Conservation (phyloP, 2,888 invertebrate genomes). For the Lithosia quadra region DNA sequence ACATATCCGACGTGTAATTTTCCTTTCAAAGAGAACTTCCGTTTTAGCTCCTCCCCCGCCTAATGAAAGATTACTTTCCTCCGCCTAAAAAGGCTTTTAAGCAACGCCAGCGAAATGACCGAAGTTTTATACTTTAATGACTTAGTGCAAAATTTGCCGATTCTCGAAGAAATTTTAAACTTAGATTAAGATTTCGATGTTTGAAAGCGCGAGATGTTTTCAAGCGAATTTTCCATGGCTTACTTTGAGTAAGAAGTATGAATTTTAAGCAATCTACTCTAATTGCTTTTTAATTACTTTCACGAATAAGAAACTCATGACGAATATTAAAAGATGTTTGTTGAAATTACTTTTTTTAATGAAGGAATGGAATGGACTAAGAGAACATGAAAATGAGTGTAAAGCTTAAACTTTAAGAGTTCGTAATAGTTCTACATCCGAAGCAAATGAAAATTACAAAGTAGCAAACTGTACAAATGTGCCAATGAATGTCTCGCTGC, state of each 20-base stretch:
- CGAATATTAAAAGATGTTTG: constrained; percentile 53
- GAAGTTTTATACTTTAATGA: constrained; percentile 87
- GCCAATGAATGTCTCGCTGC: constrained; percentile 1
- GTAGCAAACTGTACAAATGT: neutral
- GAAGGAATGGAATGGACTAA: constrained; percentile 24
- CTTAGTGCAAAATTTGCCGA: constrained; percentile 87
- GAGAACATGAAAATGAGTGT: constrained; percentile 12
- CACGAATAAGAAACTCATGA: constrained; percentile 60
- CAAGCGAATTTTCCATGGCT: constrained; percentile 70
- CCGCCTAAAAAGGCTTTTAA: constrained; percentile 87
- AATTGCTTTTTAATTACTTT: constrained; percentile 86
- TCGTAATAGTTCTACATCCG: neutral
- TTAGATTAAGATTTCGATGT: constrained; percentile 86
- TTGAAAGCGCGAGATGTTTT: constrained; percentile 82
- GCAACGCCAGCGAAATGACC: constrained; percentile 86
- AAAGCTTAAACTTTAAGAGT: neutral
- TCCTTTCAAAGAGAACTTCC: constrained; percentile 87
- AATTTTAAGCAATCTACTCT: constrained; percentile 81
- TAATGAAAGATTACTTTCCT: constrained; percentile 87
- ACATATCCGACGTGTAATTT: constrained; percentile 85
- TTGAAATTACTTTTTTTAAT: constrained; percentile 46
- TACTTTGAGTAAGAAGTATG: constrained; percentile 78
- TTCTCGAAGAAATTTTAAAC: constrained; percentile 86
- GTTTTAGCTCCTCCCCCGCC: constrained; percentile 84
- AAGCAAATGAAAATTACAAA: constrained; percentile 4